A percentile compares a stretch with the other conserved stretches of the same genome.
These are phyloP conservation scores for Sebastes taczanowskii DNA, from an alignment of 2,797 vertebrate genomes.

Conservation along the genomic window DNA sequence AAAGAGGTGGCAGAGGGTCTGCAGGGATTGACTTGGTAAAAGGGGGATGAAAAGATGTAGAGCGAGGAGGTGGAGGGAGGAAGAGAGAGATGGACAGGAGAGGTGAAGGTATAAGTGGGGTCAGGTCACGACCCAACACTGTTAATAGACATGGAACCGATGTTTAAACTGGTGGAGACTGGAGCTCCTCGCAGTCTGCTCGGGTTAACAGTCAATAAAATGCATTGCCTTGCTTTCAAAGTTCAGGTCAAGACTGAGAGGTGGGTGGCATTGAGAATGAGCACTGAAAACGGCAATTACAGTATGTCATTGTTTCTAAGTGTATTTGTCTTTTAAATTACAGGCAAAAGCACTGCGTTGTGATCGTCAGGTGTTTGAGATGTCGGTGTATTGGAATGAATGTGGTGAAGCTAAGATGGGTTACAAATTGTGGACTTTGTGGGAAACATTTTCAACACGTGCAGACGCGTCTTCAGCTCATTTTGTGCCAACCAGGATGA, in stretches of 20 bases:
- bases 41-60: conserved; percentile 55
- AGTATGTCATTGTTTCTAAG: conserved; percentile 4
- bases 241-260: conserved; percentile 31
- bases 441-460: not conserved
- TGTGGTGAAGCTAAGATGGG: not conserved
- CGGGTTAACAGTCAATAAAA: conserved; percentile 61
- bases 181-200: conserved; percentile 20
- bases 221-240: conserved; percentile 19
- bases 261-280: conserved; percentile 10
- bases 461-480: not conserved
- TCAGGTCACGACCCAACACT: conserved; percentile 73
- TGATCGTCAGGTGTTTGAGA: not conserved
- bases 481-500: not conserved
- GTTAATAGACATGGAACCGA: conserved; percentile 77
- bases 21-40: conserved; percentile 65
- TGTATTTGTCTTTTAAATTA: not conserved
- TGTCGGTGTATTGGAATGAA: not conserved
- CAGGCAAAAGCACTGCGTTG: not conserved
- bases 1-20: conserved; percentile 39
- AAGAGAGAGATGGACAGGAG: conserved; percentile 46
- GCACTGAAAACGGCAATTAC: conserved; percentile 1
- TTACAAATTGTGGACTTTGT: not conserved
- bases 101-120: conserved; percentile 76
- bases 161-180: conserved; percentile 70
- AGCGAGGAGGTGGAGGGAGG: conserved; percentile 12